Percentiles rank a stretch among this genome's conserved stretches.
These are phyloP conservation scores for Hyperoplus immaculatus DNA, from an alignment of 2,797 vertebrate species.

Conservation along the genomic window DNA sequence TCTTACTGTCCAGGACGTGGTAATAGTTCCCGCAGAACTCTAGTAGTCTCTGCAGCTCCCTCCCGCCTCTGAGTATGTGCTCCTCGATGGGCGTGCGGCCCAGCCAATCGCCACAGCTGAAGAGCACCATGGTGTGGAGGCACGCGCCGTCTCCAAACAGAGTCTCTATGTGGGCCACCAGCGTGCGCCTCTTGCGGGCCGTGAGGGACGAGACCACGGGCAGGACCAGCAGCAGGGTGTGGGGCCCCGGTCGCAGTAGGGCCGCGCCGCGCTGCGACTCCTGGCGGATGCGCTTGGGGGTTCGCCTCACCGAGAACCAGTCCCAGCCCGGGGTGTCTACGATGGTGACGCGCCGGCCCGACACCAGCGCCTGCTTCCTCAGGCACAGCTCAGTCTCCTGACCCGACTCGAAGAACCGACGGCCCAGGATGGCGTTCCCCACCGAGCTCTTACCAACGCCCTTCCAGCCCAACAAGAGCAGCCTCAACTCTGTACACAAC, in stretches of 20 bases:
- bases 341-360: constrained; percentile 83
- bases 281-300: constrained; percentile 79
- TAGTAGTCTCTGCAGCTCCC: constrained; percentile 84
- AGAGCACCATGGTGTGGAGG: constrained; percentile 86
- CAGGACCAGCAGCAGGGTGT: constrained; percentile 85
- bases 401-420: constrained; percentile 82
- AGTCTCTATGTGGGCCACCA: constrained; percentile 84
- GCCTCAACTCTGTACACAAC: constrained; percentile 75
- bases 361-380: constrained; percentile 81
- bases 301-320: constrained; percentile 84
- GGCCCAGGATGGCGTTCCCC: constrained; percentile 85
- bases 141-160: constrained; percentile 82
- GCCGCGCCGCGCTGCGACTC: constrained; percentile 83
- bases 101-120: constrained; percentile 87
- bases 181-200: constrained; percentile 81
- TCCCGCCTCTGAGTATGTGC: constrained; percentile 84
- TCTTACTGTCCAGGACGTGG: constrained; percentile 87
- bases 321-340: constrained; percentile 88
- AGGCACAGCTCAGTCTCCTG: constrained; percentile 84
- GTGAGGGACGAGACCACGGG: constrained; percentile 85
- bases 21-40: constrained; percentile 87
- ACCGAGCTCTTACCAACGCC: constrained; percentile 87
- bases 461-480: constrained; percentile 86
- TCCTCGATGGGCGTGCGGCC: constrained; percentile 85
- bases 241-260: constrained; percentile 85